A percentile compares a stretch with the other conserved stretches of the same genome.
These are phyloP conservation scores for Strix aluco DNA, from an alignment of 2,113 vertebrate genomes.

Conservation along the genomic window DNA sequence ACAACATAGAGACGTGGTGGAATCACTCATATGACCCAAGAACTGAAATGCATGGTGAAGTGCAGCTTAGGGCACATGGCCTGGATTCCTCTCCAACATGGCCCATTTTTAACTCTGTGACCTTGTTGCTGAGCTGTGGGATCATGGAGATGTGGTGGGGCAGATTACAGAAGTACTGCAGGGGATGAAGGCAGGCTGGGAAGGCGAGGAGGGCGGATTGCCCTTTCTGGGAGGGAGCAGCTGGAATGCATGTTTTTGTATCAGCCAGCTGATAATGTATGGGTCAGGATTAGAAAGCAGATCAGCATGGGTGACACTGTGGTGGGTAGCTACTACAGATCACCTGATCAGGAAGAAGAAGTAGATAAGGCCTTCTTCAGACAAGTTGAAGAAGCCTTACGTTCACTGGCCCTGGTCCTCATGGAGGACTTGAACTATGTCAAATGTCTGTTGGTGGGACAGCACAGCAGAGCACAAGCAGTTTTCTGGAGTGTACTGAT, in stretches of 20 bases:
- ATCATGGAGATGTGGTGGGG: too few relatives aligned
- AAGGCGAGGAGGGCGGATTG: neutral
- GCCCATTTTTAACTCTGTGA: neutral
- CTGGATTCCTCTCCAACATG: neutral
- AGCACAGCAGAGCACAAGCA: neutral
- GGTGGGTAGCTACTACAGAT: neutral
- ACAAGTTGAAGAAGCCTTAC: neutral
- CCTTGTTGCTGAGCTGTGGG: neutral
- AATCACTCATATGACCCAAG: neutral
- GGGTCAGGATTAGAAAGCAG: neutral
- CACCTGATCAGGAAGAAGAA: neutral
- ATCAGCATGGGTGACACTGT: neutral
- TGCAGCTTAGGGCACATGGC: neutral
- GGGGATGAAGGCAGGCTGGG: neutral
- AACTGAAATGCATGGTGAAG: neutral
- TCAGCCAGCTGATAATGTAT: neutral
- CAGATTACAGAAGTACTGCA: neutral
- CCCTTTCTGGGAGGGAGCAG: neutral
- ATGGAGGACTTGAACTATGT: neutral
- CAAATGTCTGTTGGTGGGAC: neutral
- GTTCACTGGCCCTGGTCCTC: neutral
- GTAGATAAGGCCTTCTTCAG: neutral
- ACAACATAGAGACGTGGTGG: neutral
- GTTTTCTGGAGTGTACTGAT: neutral
- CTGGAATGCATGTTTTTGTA: neutral